Conservation (phyloP, 2,113 vertebrate species). For the Notarius lentiginosus region DNA sequence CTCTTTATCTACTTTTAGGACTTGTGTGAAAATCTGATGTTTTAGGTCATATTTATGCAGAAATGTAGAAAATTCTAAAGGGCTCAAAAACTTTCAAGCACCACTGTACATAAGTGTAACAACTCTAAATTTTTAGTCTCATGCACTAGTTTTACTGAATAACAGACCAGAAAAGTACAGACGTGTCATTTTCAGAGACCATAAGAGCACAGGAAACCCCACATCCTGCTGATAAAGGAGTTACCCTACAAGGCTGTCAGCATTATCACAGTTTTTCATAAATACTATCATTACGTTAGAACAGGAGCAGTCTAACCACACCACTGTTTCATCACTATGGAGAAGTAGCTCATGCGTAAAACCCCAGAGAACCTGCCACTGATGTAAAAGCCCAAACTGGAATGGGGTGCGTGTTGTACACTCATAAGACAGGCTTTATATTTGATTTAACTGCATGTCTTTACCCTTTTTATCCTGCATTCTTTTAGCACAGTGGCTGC, state of each 20-base stretch:
- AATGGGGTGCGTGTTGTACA: not conserved
- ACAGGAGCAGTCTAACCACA: not conserved
- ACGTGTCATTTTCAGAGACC: too few relatives aligned
- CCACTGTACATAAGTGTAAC: too few relatives aligned
- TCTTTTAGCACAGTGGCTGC: not conserved
- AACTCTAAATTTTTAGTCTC: not conserved
- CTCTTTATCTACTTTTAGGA: too few relatives aligned
- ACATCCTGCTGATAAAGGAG: constrained; percentile 2
- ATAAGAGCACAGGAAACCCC: not conserved
- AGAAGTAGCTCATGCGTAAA: not conserved
- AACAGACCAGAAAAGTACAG: not conserved
- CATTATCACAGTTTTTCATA: not conserved
- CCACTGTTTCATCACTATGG: not conserved
- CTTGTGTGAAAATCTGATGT: too few relatives aligned
- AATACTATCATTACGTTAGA: too few relatives aligned
- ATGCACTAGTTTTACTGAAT: not conserved
- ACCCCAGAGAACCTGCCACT: not conserved
- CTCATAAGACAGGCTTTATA: not conserved
- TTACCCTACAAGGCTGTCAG: not conserved
- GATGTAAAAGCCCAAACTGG: constrained; percentile 1
- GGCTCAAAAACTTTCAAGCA: too few relatives aligned
- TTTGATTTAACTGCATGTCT: not conserved
- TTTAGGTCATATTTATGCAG: too few relatives aligned
- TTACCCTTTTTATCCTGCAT: not conserved
- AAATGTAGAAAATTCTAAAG: too few relatives aligned